Evolutionary conservation across 2,888 invertebrate species (phyloP), one percentile per base, ranked within the genome.

Genomic region (Atrina japonica): DNA sequence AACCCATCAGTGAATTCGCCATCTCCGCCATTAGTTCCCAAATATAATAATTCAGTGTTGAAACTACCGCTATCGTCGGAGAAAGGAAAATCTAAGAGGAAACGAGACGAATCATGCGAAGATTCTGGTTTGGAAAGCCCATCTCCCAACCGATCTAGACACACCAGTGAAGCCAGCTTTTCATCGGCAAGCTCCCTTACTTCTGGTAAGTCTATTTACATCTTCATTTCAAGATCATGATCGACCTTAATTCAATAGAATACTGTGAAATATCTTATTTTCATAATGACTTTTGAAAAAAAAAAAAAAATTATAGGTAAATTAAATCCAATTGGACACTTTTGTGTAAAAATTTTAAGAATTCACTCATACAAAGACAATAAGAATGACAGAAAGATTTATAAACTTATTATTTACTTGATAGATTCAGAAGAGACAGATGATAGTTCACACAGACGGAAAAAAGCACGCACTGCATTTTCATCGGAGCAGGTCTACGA

Each of bases 391-490:
- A n/a, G n/a, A n/a, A n/a, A n/a, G n/a, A n/a, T n/a, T n/a, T n/a
- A n/a, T n/a, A n/a, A n/a, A n/a, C n/a, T 18, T 2, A 23, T 5
- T 41, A 40, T 56, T 56, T 40, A 1, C 23, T n/a, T n/a, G n/a
- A 18, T 23, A 72, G 71, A 72, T 52, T 53, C 56, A 3, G 71
- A 72, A n/a, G 63, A 63, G 35, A 30, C 47, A 11, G 40, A 40
- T 9, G 71, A 67, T 9, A 47, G 45, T 23, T 30, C 43, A 16
- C 56, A 58, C 14, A 63, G 55, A 27, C 30, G 61, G n/a, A 84
- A 83, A 72, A 85, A 85, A 65, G 76, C 80, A 0, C 70, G 85
- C 0, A 84, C 85, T 18, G 81, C 82, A 3, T 85, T 85, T 61
- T 78, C 76, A 0, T 72, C 61, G 1, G 80, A 81, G 1, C 85